These are phyloP conservation scores for Pelobates fuscus DNA, from an alignment of 2,113 vertebrate genomes.

Conservation along the genomic window DNA sequence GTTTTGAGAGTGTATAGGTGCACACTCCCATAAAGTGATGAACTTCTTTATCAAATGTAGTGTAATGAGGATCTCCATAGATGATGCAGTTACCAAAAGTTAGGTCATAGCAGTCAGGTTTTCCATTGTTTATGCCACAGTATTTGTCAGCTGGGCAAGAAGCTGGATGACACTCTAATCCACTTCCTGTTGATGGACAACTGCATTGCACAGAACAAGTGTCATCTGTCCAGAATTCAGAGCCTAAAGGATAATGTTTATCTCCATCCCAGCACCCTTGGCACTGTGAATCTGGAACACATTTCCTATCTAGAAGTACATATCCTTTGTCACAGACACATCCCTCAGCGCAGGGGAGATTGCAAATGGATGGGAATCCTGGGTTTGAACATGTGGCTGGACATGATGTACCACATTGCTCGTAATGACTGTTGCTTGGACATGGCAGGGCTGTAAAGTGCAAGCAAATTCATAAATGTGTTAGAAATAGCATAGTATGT, in stretches of 20 bases:
- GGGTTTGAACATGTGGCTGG: conserved; percentile 64
- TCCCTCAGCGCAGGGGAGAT: conserved; percentile 59
- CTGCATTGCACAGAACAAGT: conserved; percentile 65
- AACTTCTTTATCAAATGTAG: conserved; percentile 68
- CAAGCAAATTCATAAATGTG: not conserved
- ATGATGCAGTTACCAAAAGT: conserved; percentile 69
- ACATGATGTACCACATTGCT: conserved; percentile 62
- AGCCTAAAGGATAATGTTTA: conserved; percentile 58
- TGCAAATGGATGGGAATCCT: conserved; percentile 49
- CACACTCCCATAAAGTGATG: conserved; percentile 66
- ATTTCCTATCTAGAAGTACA: conserved; percentile 64
- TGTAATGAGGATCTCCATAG: conserved; percentile 61
- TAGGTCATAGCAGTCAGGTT: conserved; percentile 49
- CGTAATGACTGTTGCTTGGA: conserved; percentile 49
- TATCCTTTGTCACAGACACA: conserved; percentile 74
- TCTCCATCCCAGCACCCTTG: conserved; percentile 69
- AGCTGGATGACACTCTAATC: conserved; percentile 66
- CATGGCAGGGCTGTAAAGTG: conserved; percentile 57
- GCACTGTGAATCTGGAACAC: conserved; percentile 67
- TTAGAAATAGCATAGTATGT: no score
- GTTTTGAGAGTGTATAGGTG: conserved; percentile 67
- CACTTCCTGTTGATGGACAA: conserved; percentile 63
- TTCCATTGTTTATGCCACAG: conserved; percentile 61
- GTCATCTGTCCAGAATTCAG: conserved; percentile 71
- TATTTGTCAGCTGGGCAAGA: conserved; percentile 62